These are phyloP conservation scores for Elysia crispata DNA, from an alignment of 2,888 invertebrate species.

Conservation along the genomic window DNA sequence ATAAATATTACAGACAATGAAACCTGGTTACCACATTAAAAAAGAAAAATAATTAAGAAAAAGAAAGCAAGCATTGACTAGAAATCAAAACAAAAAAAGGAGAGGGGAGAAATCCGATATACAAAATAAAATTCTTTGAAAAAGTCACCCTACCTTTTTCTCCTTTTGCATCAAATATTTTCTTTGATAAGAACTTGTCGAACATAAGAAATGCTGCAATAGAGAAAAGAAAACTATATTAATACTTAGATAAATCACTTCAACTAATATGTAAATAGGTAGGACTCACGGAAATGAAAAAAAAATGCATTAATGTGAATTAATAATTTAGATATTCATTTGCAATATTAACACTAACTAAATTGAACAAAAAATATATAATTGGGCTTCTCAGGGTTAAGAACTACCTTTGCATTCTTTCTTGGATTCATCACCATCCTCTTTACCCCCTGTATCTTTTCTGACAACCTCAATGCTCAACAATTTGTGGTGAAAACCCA, in stretches of 20 bases:
- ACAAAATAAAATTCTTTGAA: not conserved
- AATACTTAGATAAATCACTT: too few species aligned
- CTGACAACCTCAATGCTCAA: constrained; percentile 47
- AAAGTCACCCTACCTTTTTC: constrained; percentile 43
- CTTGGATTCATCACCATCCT: constrained; percentile 48
- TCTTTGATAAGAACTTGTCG: constrained; percentile 47
- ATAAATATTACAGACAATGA: not conserved
- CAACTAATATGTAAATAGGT: not conserved
- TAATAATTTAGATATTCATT: not conserved
- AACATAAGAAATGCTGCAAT: constrained; percentile 46
- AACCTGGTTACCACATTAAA: constrained; percentile 11
- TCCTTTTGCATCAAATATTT: constrained; percentile 49
- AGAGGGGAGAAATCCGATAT: too few species aligned
- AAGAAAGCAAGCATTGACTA: not conserved
- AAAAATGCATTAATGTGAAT: not conserved
- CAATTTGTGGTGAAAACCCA: constrained; percentile 46
- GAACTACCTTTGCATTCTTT: constrained; percentile 47
- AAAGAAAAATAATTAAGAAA: not conserved
- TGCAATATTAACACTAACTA: not conserved
- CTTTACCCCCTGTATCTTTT: constrained; percentile 49
- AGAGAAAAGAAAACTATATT: not conserved
- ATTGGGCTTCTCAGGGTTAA: too few species aligned
- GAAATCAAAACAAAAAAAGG: not conserved
- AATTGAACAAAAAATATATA: not conserved
- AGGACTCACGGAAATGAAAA: too few species aligned